Evolutionary conservation across 37 sponge, comb jelly and placozoan species (phyloP).

Genomic region (Beroe ovata): DNA sequence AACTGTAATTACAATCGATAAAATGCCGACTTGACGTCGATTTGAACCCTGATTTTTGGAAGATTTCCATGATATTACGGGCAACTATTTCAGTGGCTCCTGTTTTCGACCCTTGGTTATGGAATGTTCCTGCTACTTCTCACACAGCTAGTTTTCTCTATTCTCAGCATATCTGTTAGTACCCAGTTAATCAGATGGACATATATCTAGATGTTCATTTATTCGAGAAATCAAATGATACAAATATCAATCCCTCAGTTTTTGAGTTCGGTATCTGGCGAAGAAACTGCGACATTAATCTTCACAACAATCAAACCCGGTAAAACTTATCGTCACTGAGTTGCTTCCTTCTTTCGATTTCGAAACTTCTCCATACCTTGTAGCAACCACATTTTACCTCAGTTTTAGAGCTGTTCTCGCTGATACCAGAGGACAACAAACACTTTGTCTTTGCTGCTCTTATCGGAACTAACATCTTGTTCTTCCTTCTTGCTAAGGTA

Average conservation of each 20-base stretch:
- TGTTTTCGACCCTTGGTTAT: slow-evolving; percentile 7
- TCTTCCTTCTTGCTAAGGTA: slow-evolving; percentile 61
- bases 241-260: too few relatives aligned
- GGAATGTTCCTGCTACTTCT: slow-evolving; percentile 32
- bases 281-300: not conserved
- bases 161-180: not conserved
- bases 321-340: not conserved
- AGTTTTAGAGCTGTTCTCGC: slow-evolving; percentile 46
- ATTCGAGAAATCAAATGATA: too few relatives aligned
- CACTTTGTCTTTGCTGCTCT: slow-evolving; percentile 36
- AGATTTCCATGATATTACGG: too few relatives aligned
- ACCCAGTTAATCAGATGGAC: too few relatives aligned
- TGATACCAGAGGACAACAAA: slow-evolving; percentile 64
- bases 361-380: too few relatives aligned
- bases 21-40: too few relatives aligned
- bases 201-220: too few relatives aligned
- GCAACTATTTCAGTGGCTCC: slow-evolving; percentile 61
- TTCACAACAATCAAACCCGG: not conserved
- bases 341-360: too few relatives aligned
- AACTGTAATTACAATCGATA: too few relatives aligned
- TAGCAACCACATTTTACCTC: too few relatives aligned
- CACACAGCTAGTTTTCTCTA: slow-evolving; percentile 45
- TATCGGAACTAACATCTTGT: slow-evolving; percentile 11
- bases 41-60: too few relatives aligned
- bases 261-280: not conserved